Base-by-base conservation (phyloP, 2,888 invertebrate genomes). In the Epinotia ramella region DNA sequence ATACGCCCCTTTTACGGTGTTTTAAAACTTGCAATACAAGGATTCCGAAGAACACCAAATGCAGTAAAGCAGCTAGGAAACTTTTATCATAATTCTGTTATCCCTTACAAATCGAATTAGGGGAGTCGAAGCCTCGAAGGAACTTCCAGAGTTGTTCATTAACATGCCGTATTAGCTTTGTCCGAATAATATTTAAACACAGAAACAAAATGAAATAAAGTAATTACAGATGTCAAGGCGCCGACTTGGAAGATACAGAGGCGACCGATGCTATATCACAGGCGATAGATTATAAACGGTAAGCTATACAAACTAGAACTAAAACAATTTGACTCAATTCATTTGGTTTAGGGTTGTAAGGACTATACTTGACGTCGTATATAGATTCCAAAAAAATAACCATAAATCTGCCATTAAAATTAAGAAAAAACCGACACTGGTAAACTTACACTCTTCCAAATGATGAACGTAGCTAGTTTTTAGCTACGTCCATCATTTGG, bases 161-260 rank as follows among this genome's bases (percentile, higher is more conserved):
- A 67, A 66, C 53, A 75, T 70, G 62, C 62, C 53, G 49, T 46
- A n/a, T n/a, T 16, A 66, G 20, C 44, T 24, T 60, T 24, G 57
- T 28, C 74, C 64, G 66, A 66, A 71, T 76, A 67, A 67, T 71
- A 76, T 66, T 75, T 66, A 53, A 24, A 20, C 49, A 24, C 62
- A 56, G 59, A 0, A 69, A 56, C 72, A 65, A 64, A 77, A 75
- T 73, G 70, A 66, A 76, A 77, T 76, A 77, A 76, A 65, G 70
- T 76, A 76, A 77, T 77, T 77, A 77, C 68, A 77, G 69, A 73
- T 77, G 77, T 76, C 76, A 75, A 73, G 76, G 49, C 67, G 72
- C 63, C 70, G 71, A 62, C 70, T 69, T 60, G 72, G 62, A 73
- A 77, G 73, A 73, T 73, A 77, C 73, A 57, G 24, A 56, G 65